These are phyloP conservation scores for Bungarus multicinctus DNA, from an alignment of 2,113 vertebrate genomes.

Conservation along the genomic window DNA sequence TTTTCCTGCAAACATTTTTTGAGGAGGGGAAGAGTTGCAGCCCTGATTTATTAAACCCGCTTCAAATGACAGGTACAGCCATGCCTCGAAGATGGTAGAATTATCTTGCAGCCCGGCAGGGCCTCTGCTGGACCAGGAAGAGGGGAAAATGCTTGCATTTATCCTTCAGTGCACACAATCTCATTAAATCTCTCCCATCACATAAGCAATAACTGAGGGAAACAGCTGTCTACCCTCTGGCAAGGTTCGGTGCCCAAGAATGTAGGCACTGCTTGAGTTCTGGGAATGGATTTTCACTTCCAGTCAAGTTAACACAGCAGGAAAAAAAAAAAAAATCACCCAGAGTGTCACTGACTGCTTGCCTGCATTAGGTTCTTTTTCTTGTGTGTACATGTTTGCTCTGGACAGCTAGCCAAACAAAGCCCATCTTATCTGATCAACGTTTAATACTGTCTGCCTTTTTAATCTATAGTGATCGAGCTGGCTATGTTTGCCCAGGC, in stretches of 20 bases:
- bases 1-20: not conserved
- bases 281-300: conserved; percentile 23
- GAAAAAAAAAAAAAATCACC: not conserved
- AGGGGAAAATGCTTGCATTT: not conserved
- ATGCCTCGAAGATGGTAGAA: not conserved
- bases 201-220: not conserved
- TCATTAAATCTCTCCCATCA: not conserved
- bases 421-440: not conserved
- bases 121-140: not conserved
- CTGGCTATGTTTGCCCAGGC: not conserved
- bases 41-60: conserved; percentile 23
- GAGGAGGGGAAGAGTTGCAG: conserved; percentile 11
- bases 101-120: not conserved
- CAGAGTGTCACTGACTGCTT: not conserved
- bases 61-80: not conserved
- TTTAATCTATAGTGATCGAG: not conserved
- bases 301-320: conserved; percentile 7
- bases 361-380: not conserved
- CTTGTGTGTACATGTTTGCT: not conserved
- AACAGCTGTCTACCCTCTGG: not conserved
- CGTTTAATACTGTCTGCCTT: not conserved
- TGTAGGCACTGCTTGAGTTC: not conserved
- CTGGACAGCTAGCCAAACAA: not conserved
- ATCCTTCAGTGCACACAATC: conserved; percentile 6
- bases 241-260: not conserved